Conservation (phyloP, 1,140 invertebrate genomes). For the Atta texana region DNA sequence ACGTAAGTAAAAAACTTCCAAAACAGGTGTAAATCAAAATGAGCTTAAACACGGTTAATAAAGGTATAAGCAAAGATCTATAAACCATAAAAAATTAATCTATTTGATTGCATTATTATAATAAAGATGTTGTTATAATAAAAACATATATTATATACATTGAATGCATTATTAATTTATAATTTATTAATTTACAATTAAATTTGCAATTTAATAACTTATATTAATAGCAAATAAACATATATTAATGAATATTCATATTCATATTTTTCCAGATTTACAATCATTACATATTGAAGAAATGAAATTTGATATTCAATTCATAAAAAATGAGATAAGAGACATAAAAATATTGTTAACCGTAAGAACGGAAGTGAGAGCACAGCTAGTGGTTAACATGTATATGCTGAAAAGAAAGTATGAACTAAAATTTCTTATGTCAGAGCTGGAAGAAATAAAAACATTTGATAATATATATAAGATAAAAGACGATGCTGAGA, state of each 20-base stretch:
- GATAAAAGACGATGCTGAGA: background rate
- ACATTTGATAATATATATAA: background rate
- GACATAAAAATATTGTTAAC: background rate
- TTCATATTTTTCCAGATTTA: background rate
- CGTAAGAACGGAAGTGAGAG: background rate
- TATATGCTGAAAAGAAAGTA: background rate
- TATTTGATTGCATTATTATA: no score
- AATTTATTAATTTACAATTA: no score
- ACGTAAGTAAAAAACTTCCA: background rate
- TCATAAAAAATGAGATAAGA: background rate
- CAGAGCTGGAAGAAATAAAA: background rate
- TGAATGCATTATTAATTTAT: no score
- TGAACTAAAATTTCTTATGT: background rate
- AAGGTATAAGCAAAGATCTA: background rate
- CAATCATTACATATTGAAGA: background rate
- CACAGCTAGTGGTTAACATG: background rate
- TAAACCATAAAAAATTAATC: no score
- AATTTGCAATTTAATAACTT: background rate
- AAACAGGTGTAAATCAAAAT: background rate
- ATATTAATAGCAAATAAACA: slow-evolving; percentile 1
- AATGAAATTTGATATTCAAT: background rate
- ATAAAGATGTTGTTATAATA: no score
- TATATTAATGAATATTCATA: background rate
- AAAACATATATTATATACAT: no score
- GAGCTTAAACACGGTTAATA: background rate